Evolutionary conservation across 2,113 vertebrate species (phyloP).

Genomic region (Apaloderma vittatum): DNA sequence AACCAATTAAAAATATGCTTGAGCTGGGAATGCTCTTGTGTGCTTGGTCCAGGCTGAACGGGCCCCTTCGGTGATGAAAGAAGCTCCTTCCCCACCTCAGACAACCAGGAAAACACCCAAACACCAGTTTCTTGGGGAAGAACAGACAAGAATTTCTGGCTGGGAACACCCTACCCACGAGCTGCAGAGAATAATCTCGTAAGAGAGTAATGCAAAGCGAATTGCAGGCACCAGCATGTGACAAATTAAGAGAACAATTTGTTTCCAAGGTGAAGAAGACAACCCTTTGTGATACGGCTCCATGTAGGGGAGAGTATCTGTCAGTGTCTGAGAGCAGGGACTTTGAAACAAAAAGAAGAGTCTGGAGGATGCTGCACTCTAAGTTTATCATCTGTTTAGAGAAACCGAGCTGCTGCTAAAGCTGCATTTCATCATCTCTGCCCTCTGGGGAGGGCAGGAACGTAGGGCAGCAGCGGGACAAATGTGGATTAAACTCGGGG

Average conservation of each 20-base stretch:
- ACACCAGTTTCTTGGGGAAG: background rate
- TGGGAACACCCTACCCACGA: background rate
- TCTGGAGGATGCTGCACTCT: background rate
- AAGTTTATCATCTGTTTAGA: background rate
- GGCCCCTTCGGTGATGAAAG: background rate
- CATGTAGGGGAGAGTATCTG: background rate
- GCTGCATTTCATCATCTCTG: background rate
- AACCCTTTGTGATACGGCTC: background rate
- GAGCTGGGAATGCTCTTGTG: background rate
- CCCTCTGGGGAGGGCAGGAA: background rate
- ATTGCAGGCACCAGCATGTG: background rate
- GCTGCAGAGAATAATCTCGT: background rate
- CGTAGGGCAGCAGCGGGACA: accelerated
- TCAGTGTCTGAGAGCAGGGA: background rate
- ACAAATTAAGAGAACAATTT: conserved; percentile 4
- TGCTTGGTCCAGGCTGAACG: background rate
- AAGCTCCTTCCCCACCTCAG: background rate
- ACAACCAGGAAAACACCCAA: background rate
- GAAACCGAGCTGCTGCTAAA: background rate
- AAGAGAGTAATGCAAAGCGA: background rate
- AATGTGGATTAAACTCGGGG: background rate
- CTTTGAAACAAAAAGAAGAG: background rate
- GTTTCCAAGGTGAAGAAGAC: background rate
- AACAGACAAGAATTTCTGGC: background rate
- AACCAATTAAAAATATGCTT: conserved; percentile 62